phyloP scores from a whole-genome alignment of 2,888 invertebrate species.

The Campoletis raptor region DNA sequence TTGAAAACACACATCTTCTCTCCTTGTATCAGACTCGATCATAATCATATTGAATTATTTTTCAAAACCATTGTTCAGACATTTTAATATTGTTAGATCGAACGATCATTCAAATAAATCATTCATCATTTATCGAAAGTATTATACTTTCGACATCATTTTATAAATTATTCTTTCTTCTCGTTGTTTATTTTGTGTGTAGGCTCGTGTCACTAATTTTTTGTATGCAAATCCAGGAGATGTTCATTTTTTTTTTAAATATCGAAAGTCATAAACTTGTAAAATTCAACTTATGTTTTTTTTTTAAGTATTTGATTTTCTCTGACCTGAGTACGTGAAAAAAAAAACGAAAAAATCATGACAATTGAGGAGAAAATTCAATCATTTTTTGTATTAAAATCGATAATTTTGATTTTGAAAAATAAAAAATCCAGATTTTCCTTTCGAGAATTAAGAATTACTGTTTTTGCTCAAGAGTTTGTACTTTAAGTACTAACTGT shows the following conservation, averaged over 20 bases:
- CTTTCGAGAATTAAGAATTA: background rate
- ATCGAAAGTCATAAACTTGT: background rate
- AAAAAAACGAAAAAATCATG: no score
- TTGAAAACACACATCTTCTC: conserved; percentile 25
- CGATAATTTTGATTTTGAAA: background rate
- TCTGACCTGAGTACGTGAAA: no score
- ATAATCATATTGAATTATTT: conserved; percentile 2
- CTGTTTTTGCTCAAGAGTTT: background rate
- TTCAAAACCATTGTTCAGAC: background rate
- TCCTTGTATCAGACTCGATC: background rate
- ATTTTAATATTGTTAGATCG: background rate
- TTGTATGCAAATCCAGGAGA: background rate
- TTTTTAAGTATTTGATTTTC: background rate
- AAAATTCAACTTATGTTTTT: background rate
- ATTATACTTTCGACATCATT: background rate
- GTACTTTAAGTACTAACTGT: conserved; percentile 44
- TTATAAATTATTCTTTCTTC: background rate
- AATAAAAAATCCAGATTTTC: background rate
- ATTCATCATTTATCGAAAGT: background rate
- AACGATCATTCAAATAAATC: background rate
- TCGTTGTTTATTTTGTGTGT: background rate
- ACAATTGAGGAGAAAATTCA: no score
- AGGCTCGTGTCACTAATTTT: background rate
- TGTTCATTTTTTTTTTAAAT: background rate
- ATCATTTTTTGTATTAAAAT: background rate